These are phyloP conservation scores for Asarcornis scutulata DNA, from an alignment of 2,113 vertebrate genomes.

Conservation along the genomic window DNA sequence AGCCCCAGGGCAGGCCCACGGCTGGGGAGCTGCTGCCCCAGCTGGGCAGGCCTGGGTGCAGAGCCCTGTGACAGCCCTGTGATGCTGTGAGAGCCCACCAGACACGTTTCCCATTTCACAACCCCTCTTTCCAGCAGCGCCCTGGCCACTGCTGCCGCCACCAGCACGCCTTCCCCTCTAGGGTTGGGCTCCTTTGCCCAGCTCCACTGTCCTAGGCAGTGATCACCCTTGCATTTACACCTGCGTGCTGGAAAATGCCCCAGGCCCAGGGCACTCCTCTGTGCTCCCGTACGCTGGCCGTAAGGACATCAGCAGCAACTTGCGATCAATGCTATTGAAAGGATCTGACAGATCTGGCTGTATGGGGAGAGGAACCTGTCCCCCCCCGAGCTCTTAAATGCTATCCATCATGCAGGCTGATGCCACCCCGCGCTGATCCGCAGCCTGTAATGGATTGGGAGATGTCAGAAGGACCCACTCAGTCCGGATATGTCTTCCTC, in stretches of 20 bases:
- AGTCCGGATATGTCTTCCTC: background rate
- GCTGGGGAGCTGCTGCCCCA: background rate
- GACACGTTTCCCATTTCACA: fast-evolving
- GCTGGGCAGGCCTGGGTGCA: background rate
- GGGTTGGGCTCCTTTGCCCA: background rate
- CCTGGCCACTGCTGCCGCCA: background rate
- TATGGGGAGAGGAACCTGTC: background rate
- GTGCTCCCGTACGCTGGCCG: background rate
- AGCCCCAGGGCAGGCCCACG: background rate
- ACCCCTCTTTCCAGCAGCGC: background rate
- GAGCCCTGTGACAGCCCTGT: background rate
- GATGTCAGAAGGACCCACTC: background rate
- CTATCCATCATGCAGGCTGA: background rate
- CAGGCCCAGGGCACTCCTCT: background rate
- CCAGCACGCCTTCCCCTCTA: background rate
- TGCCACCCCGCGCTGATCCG: background rate
- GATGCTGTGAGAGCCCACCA: background rate
- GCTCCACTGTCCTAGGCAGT: background rate
- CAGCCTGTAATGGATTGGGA: background rate
- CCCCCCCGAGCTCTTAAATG: background rate
- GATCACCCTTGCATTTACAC: fast-evolving
- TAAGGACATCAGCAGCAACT: background rate
- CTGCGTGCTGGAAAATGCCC: background rate
- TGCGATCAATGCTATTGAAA: background rate
- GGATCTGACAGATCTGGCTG: slow-evolving; percentile 21